Percentiles rank a stretch among this genome's conserved stretches.
Conservation (phyloP, 2,113 vertebrate genomes). For the Oncorhynchus keta region DNA sequence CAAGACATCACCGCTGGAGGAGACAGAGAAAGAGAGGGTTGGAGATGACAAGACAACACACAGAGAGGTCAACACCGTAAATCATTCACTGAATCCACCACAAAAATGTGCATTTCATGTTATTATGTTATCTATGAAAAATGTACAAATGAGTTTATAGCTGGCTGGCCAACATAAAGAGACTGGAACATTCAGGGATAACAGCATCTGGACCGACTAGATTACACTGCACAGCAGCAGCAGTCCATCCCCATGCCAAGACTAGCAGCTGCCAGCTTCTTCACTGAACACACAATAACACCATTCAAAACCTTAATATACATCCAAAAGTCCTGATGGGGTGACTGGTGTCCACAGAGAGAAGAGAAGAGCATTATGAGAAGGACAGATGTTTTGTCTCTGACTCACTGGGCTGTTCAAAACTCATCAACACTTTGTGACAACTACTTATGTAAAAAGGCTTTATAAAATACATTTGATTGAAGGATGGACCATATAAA, state of each 20-base stretch:
- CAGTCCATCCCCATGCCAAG: conserved; percentile 40
- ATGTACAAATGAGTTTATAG: conserved; percentile 40
- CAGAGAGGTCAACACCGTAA: no score
- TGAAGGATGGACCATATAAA: no score
- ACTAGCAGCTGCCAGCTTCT: conserved; percentile 64
- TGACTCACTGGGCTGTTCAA: not conserved
- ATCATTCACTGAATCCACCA: no score
- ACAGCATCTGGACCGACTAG: conserved; percentile 54
- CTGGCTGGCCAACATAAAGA: conserved; percentile 26
- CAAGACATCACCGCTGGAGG: conserved; percentile 77
- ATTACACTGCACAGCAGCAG: conserved; percentile 38
- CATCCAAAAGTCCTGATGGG: conserved; percentile 39
- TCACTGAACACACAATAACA: conserved; percentile 59
- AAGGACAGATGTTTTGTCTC: not conserved
- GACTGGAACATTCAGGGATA: conserved; percentile 36
- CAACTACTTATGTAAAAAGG: no score
- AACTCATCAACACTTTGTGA: no score
- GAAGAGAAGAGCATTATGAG: conserved; percentile 7
- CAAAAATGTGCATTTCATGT: not conserved
- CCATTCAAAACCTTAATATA: conserved; percentile 67
- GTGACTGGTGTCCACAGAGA: conserved; percentile 31
- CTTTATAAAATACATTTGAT: no score
- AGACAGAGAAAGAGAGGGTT: conserved; percentile 17
- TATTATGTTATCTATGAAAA: conserved; percentile 49
- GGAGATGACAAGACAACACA: not conserved